phyloP scores from a whole-genome alignment of 2,797 vertebrate genomes.

The Platalea minor region DNA sequence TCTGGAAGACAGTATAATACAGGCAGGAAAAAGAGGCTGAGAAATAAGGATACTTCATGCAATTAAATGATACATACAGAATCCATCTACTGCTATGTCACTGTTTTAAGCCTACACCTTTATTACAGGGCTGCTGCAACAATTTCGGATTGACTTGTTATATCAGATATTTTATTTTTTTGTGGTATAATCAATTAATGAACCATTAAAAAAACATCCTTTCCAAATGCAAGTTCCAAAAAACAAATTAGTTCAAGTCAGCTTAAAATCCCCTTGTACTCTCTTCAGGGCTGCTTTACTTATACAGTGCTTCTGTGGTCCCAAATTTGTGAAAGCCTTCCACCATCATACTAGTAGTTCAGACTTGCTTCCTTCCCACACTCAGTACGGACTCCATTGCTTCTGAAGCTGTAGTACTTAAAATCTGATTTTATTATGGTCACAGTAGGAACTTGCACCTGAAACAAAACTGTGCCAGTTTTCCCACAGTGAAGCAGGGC shows the following conservation, averaged over 20 bases:
- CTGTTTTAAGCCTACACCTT: neutral
- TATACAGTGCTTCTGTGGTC: neutral
- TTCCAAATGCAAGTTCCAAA: neutral
- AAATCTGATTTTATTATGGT: neutral
- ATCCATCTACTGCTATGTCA: neutral
- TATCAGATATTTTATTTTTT: neutral
- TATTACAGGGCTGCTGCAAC: neutral
- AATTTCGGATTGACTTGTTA: neutral
- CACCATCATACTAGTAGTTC: neutral
- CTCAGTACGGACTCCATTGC: neutral
- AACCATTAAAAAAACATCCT: neutral
- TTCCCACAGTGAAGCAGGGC: neutral
- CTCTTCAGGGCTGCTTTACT: neutral
- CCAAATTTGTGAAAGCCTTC: neutral
- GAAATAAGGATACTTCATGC: neutral
- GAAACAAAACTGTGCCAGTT: neutral
- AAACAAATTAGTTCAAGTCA: neutral
- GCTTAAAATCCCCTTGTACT: neutral
- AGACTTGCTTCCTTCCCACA: neutral
- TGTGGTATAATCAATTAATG: neutral
- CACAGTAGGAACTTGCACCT: neutral
- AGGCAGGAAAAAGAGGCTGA: slow-evolving; percentile 10
- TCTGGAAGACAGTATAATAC: slow-evolving; percentile 17
- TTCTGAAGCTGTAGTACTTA: neutral
- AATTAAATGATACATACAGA: neutral